Conservation (phyloP, 2,888 invertebrate genomes). For the Argynnis bischoffii region DNA sequence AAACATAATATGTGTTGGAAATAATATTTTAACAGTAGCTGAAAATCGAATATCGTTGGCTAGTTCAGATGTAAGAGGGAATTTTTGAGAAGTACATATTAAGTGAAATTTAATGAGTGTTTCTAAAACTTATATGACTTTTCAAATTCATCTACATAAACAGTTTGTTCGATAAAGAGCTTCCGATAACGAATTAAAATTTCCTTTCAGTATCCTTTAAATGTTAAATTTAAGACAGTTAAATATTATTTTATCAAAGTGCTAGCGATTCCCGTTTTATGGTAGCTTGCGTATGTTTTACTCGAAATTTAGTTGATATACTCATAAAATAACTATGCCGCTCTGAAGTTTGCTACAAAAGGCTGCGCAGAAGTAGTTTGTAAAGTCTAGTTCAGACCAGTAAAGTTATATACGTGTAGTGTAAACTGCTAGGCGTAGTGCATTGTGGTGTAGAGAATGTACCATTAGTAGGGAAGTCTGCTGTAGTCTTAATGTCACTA, state of each 20-base stretch:
- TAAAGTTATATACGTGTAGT: background rate
- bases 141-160: slow-evolving; percentile 3
- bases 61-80: too few relatives aligned
- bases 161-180: background rate
- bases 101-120: background rate
- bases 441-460: slow-evolving; percentile 26
- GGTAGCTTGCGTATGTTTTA: slow-evolving; percentile 14
- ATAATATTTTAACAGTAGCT: too few relatives aligned
- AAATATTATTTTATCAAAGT: slow-evolving; percentile 17
- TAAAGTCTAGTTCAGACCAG: background rate
- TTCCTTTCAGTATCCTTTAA: background rate
- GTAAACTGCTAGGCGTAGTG: slow-evolving; percentile 3
- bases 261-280: slow-evolving; percentile 24
- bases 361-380: too few relatives aligned
- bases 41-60: too few relatives aligned
- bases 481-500: slow-evolving; percentile 51
- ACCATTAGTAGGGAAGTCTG: slow-evolving; percentile 47
- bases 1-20: too few relatives aligned
- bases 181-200: slow-evolving; percentile 3
- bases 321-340: slow-evolving; percentile 2
- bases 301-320: slow-evolving; percentile 19
- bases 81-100: too few relatives aligned
- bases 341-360: too few relatives aligned
- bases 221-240: background rate
- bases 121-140: slow-evolving; percentile 1